Conservation (phyloP, 2,888 invertebrate genomes). For the Caenorhabditis angaria region DNA sequence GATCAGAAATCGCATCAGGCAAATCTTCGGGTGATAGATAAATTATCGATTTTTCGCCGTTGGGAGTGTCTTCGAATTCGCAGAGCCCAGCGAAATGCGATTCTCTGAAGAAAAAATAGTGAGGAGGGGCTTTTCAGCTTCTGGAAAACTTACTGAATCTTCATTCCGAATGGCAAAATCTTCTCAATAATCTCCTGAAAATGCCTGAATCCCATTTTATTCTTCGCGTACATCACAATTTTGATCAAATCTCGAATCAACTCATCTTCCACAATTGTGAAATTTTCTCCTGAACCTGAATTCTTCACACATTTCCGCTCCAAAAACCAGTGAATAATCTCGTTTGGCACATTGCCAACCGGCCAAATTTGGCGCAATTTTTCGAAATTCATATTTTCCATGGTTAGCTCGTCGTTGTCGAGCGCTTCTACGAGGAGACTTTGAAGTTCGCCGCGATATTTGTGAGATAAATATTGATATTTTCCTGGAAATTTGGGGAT, state of each 20-base stretch:
- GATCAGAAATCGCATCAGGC: slow-evolving; percentile 27
- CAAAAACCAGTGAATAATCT: slow-evolving; percentile 28
- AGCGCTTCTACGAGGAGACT: slow-evolving; percentile 22
- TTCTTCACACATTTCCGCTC: slow-evolving; percentile 9
- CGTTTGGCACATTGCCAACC: slow-evolving; percentile 18
- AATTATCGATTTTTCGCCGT: slow-evolving; percentile 18
- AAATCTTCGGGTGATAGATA: slow-evolving; percentile 36
- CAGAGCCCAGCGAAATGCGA: slow-evolving; percentile 20
- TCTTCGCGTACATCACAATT: slow-evolving; percentile 12
- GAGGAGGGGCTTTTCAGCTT: background rate
- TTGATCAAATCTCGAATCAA: slow-evolving; percentile 24
- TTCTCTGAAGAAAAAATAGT: background rate
- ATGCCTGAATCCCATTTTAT: slow-evolving; percentile 18
- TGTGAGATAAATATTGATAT: slow-evolving; percentile 29
- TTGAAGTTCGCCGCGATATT: slow-evolving; percentile 33
- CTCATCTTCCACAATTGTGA: background rate
- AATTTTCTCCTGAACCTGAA: slow-evolving; percentile 3
- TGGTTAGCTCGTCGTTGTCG: slow-evolving; percentile 22
- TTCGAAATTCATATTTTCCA: slow-evolving; percentile 16
- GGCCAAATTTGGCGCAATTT: slow-evolving; percentile 14
- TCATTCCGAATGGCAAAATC: slow-evolving; percentile 27
- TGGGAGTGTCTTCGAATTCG: slow-evolving; percentile 20
- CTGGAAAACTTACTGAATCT: background rate
- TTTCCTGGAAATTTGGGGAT: slow-evolving; percentile 12
- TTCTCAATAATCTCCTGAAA: slow-evolving; percentile 20